These are phyloP conservation scores for Hycleus cichorii DNA, from an alignment of 1,140 invertebrate species.

Conservation along the genomic window DNA sequence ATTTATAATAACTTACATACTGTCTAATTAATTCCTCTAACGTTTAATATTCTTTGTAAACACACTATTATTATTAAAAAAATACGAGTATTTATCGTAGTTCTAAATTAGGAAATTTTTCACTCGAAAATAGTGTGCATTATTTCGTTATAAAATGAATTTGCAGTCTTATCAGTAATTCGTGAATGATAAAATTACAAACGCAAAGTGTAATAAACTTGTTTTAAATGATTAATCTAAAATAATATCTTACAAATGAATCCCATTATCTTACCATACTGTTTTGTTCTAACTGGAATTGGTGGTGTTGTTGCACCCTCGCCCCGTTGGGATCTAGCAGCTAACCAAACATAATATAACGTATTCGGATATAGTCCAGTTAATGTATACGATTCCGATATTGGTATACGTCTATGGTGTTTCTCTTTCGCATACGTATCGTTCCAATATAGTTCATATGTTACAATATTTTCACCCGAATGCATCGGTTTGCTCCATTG, in stretches of 20 bases:
- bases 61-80: too few species aligned
- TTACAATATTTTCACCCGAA: constrained; percentile 85
- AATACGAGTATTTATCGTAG: too few species aligned
- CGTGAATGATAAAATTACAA: constrained; percentile 1
- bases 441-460: constrained; percentile 96
- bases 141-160: too few species aligned
- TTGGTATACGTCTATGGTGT: constrained; percentile 65
- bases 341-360: constrained; percentile 91
- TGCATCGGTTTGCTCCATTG: constrained; percentile 86
- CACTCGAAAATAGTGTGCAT: too few species aligned
- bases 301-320: constrained; percentile 93
- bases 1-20: constrained; percentile 12
- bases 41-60: too few species aligned
- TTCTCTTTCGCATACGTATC: constrained; percentile 83
- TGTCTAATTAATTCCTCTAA: background rate
- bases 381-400: constrained; percentile 78
- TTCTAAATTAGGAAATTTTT: too few species aligned
- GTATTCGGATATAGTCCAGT: constrained; percentile 90
- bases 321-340: constrained; percentile 82
- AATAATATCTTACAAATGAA: constrained; percentile 1
- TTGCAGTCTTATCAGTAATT: too few species aligned
- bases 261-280: constrained; percentile 79
- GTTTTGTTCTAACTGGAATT: constrained; percentile 87
- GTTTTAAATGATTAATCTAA: constrained; percentile 5
- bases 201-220: constrained; percentile 8